Conservation (phyloP, 2,888 invertebrate species). For the Lasioglossum vierecki region DNA sequence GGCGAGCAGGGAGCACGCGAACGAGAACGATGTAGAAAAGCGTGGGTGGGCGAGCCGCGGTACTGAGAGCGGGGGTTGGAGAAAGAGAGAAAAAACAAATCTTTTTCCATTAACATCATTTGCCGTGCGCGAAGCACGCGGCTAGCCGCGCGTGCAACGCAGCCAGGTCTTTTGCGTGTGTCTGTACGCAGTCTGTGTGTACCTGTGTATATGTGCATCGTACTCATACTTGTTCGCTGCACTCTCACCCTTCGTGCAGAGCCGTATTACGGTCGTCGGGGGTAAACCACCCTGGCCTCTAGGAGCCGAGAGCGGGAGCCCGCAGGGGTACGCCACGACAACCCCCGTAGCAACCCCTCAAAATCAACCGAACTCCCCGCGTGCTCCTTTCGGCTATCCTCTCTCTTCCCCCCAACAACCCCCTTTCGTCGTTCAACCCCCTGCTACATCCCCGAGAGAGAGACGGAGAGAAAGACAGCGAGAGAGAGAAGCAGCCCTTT, state of each 20-base stretch:
- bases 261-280: slow-evolving; percentile 79
- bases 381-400: slow-evolving; percentile 53
- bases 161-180: slow-evolving; percentile 7
- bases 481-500: slow-evolving; percentile 77
- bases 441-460: slow-evolving; percentile 71
- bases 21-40: not conserved
- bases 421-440: slow-evolving; percentile 72
- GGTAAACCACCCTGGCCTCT: slow-evolving; percentile 76
- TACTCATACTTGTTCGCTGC: slow-evolving; percentile 25
- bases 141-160: slow-evolving; percentile 69
- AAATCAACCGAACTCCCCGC: slow-evolving; percentile 81
- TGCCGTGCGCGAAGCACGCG: slow-evolving; percentile 63
- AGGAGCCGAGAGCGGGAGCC: slow-evolving; percentile 79
- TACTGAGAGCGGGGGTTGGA: not conserved
- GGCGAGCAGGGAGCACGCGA: slow-evolving; percentile 16
- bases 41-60: not conserved
- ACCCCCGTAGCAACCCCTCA: slow-evolving; percentile 84
- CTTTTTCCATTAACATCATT: slow-evolving; percentile 60
- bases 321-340: slow-evolving; percentile 82
- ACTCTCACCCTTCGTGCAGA: slow-evolving; percentile 72
- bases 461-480: not conserved
- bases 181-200: not conserved
- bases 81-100: slow-evolving; percentile 37
- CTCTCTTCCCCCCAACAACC: slow-evolving; percentile 49
- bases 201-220: not conserved